These are phyloP conservation scores for Drosophila neocordata DNA, from an alignment of 1,140 invertebrate genomes.

Conservation along the genomic window DNA sequence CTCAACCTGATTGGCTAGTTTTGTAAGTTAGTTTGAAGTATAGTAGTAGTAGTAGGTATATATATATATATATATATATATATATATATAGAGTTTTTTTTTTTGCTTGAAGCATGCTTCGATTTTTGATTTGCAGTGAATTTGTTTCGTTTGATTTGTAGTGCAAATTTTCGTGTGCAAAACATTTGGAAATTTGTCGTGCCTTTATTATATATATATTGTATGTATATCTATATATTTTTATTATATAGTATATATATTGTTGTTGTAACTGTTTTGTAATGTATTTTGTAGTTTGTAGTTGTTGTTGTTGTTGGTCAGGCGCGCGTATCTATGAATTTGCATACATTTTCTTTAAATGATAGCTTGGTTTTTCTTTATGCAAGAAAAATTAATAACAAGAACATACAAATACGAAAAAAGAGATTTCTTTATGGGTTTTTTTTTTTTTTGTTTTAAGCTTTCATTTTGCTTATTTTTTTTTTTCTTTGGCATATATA, in stretches of 20 bases:
- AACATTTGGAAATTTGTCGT: slow-evolving; percentile 67
- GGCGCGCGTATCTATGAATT: slow-evolving; percentile 76
- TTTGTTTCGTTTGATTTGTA: slow-evolving; percentile 2
- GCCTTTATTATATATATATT: slow-evolving; percentile 42
- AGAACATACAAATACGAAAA: slow-evolving; percentile 83
- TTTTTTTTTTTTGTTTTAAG: slow-evolving; percentile 40
- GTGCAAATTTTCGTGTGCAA: slow-evolving; percentile 36
- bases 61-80: no score
- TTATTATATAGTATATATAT: background rate
- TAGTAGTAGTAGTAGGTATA: slow-evolving; percentile 22
- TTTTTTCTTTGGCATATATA: slow-evolving; percentile 25
- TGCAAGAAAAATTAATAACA: slow-evolving; percentile 77
- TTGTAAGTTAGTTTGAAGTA: slow-evolving; percentile 37
- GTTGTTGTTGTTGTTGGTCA: slow-evolving; percentile 22
- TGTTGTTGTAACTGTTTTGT: background rate
- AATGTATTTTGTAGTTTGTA: background rate
- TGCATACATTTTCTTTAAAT: slow-evolving; percentile 82
- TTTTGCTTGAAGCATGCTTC: slow-evolving; percentile 71
- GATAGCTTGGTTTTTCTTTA: slow-evolving; percentile 75
- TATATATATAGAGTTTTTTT: no score
- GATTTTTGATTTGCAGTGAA: slow-evolving; percentile 54
- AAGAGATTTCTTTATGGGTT: slow-evolving; percentile 75
- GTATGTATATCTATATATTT: background rate
- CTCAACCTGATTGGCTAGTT: slow-evolving; percentile 71
- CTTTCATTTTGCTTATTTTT: slow-evolving; percentile 42